These are phyloP conservation scores for Epistrophella euchroma DNA, from an alignment of 2,888 invertebrate species.

Conservation along the genomic window DNA sequence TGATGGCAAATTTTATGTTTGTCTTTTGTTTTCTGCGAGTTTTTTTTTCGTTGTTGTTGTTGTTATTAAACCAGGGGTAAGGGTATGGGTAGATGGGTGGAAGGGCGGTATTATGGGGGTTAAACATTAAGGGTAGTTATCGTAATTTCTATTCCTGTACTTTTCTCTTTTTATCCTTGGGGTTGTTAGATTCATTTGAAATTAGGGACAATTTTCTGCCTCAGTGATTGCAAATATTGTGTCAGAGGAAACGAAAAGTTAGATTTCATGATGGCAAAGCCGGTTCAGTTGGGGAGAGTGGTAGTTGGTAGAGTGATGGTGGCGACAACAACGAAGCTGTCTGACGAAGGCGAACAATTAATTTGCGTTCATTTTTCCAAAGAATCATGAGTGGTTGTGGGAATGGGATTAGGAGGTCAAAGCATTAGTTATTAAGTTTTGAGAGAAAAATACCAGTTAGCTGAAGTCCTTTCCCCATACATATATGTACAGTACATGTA, in stretches of 20 bases:
- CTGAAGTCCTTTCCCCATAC: not conserved
- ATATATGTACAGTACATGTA: too few relatives aligned
- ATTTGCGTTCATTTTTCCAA: constrained; percentile 25
- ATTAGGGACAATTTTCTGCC: constrained; percentile 72
- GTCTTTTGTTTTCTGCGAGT: constrained; percentile 44
- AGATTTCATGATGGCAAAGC: constrained; percentile 32
- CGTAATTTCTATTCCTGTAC: constrained; percentile 44
- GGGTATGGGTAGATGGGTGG: not conserved
- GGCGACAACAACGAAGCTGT: not conserved
- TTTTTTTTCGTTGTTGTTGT: constrained; percentile 1
- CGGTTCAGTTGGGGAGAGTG: not conserved
- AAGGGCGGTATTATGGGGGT: constrained; percentile 5
- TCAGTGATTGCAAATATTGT: constrained; percentile 69
- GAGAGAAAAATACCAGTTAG: not conserved
- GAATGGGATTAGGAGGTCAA: not conserved
- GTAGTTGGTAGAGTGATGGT: not conserved
- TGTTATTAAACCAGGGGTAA: too few relatives aligned
- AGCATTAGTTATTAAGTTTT: constrained; percentile 58
- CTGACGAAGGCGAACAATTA: constrained; percentile 31
- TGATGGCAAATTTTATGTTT: constrained; percentile 50
- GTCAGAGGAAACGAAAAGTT: constrained; percentile 20
- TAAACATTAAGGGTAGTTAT: constrained; percentile 49
- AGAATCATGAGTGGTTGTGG: not conserved
- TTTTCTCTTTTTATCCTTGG: constrained; percentile 15
- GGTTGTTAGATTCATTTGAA: constrained; percentile 53